Evolutionary conservation across 2,797 vertebrate species (phyloP).

Genomic region (Decapterus maruadsi): DNA sequence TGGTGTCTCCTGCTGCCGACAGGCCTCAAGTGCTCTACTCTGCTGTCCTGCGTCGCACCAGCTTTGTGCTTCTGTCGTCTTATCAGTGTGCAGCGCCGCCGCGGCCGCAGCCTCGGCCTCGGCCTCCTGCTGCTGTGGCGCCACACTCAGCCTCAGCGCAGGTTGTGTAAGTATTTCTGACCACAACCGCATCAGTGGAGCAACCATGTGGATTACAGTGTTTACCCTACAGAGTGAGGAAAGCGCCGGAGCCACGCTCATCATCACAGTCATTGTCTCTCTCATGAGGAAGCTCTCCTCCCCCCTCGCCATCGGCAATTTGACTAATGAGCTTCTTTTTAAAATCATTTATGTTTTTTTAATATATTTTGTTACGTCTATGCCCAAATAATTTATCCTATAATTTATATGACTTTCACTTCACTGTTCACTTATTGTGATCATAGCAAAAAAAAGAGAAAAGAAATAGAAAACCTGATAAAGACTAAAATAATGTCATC

Average conservation of each 20-base stretch:
- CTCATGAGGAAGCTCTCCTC: background rate
- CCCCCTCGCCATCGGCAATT: background rate
- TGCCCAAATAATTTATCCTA: background rate
- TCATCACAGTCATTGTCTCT: conserved; percentile 7
- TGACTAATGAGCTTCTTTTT: background rate
- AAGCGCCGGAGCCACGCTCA: conserved; percentile 17
- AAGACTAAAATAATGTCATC: too few species aligned
- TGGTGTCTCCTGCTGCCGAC: conserved; percentile 18
- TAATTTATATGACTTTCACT: background rate
- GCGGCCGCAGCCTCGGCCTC: conserved; percentile 20
- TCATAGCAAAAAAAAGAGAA: background rate
- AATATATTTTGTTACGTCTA: background rate
- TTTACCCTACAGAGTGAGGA: conserved; percentile 26
- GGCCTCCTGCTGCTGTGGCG: conserved; percentile 3
- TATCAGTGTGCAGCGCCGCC: background rate
- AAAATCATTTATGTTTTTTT: background rate
- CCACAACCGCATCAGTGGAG: conserved; percentile 26
- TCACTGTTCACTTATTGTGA: background rate
- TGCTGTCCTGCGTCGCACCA: conserved; percentile 10
- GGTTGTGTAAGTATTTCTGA: conserved; percentile 38
- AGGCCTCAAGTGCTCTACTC: conserved; percentile 45
- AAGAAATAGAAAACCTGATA: too few species aligned
- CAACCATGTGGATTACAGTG: conserved; percentile 31
- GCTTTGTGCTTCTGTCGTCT: conserved; percentile 30
- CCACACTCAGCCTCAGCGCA: background rate